Base-by-base conservation (phyloP, 1,140 invertebrate genomes). In the Bradynema listronoti region DNA sequence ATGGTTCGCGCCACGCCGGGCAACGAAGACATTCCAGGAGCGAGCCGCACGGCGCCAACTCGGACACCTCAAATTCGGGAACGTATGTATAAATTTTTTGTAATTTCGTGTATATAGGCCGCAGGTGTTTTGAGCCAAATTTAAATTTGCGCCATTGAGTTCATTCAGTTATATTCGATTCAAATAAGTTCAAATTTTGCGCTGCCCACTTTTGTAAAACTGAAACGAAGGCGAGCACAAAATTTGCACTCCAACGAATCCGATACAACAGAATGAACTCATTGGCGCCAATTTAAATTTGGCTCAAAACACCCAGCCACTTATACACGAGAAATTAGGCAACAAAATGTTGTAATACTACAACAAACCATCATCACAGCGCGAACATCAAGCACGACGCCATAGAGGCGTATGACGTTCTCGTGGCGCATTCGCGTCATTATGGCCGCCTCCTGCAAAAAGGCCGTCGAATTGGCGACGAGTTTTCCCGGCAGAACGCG, bases 361-460 rank as follows among this genome's bases (percentile, higher is more conserved):
- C n/a, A 50, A 19, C n/a, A 24, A 79, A 89, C 91, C 77, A 97
- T 82, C 91, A 96, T 95, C 29, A 96, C 81, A 34, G 88, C 87
- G 68, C 90, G 87, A n/a, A 89, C 87, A 70, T 93, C 90, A 29
- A 97, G 80, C 3, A 97, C 93, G 36, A 97, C 91, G 0, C 93
- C 93, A 79, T 91, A 96, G n/a, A 98, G 81, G 19, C 90, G 82
- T 0, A 97, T 92, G 68, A 97, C 92, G 78, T 93, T 89, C 68
- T 91, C 88, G 78, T 97, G 91, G 74, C 94, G 89, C 68, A 97
- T 93, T 46, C 87, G 86, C 78, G 96, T 91, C 91, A 97, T 96
- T 41, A 95, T 92, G 3, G 89, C 89, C 1, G 92, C 94, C 81
- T 98, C 94, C 79, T 96, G 95, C 16, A 98, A 80, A 80, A 97